Evolutionary conservation across 2,113 vertebrate genomes (phyloP).

Genomic region (Myocastor coypus): DNA sequence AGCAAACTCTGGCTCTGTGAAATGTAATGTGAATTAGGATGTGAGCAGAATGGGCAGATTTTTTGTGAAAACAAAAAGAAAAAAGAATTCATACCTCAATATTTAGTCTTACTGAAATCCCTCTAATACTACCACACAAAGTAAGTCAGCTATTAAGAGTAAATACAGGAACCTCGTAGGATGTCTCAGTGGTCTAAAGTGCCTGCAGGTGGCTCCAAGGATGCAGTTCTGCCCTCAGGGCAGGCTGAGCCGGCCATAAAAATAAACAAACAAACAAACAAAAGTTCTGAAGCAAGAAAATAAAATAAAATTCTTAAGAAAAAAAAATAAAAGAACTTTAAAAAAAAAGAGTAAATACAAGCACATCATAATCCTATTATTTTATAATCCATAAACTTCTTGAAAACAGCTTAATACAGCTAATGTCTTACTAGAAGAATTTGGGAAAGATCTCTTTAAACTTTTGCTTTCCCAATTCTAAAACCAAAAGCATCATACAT

Average conservation of each 20-base stretch:
- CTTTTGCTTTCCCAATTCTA: constrained; percentile 4
- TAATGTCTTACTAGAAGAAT: constrained; percentile 50
- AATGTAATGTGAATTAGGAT: constrained; percentile 73
- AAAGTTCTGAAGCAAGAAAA: too few relatives aligned
- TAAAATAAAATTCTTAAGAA: too few relatives aligned
- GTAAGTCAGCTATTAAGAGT: neutral
- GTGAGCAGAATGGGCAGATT: constrained; percentile 79
- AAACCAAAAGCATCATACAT: neutral
- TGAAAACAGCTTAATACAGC: constrained; percentile 44
- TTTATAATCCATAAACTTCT: constrained; percentile 14
- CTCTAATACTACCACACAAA: constrained; percentile 38
- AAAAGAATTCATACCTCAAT: neutral
- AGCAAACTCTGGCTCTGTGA: constrained; percentile 57
- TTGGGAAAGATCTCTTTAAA: neutral
- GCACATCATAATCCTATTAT: constrained; percentile 23
- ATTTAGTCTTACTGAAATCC: constrained; percentile 42
- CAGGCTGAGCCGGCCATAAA: too few relatives aligned
- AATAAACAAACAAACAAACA: too few relatives aligned
- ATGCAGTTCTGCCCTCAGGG: too few relatives aligned
- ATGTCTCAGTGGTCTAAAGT: too few relatives aligned
- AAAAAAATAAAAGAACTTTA: too few relatives aligned
- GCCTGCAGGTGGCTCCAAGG: too few relatives aligned
- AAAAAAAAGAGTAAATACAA: neutral
- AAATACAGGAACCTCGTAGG: too few relatives aligned
- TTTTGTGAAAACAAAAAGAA: constrained; percentile 18